Evolutionary conservation across 1,140 invertebrate genomes (phyloP).

Genomic region (Drosophila orosa): DNA sequence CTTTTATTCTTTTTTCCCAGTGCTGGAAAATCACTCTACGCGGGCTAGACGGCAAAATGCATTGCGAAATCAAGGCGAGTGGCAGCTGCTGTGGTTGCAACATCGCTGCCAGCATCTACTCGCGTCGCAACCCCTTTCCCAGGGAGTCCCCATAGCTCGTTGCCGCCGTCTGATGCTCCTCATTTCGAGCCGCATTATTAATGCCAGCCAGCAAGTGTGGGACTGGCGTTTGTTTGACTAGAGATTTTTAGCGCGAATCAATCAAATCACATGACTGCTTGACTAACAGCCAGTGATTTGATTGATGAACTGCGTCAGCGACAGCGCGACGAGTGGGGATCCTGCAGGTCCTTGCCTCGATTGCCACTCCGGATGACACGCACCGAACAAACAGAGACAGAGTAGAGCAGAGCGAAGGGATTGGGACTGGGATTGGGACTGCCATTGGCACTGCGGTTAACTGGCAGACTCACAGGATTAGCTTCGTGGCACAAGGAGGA

Average conservation of each 20-base stretch:
- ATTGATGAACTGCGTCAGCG: slow-evolving; percentile 75
- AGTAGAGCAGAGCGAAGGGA: slow-evolving; percentile 4
- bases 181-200: slow-evolving; percentile 61
- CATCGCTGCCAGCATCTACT: slow-evolving; percentile 48
- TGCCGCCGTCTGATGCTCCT: slow-evolving; percentile 18
- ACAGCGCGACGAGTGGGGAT: slow-evolving; percentile 17
- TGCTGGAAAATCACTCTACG: neutral
- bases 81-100: slow-evolving; percentile 71
- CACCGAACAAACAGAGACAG: slow-evolving; percentile 57
- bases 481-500: slow-evolving; percentile 57
- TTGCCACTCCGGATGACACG: slow-evolving; percentile 67
- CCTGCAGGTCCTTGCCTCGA: slow-evolving; percentile 36
- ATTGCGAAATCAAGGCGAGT: slow-evolving; percentile 68
- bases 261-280: slow-evolving; percentile 82
- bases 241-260: slow-evolving; percentile 80
- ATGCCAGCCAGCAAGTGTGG: slow-evolving; percentile 31
- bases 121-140: slow-evolving; percentile 9
- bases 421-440: slow-evolving; percentile 14
- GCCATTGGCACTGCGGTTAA: slow-evolving; percentile 46
- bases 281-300: slow-evolving; percentile 82
- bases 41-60: slow-evolving; percentile 25
- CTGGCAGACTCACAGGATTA: slow-evolving; percentile 61
- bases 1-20: neutral
- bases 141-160: slow-evolving; percentile 1
- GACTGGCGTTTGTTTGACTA: slow-evolving; percentile 58